Evolutionary conservation across 2,888 invertebrate species (phyloP), one percentile per base, ranked within the genome.

Genomic region (Papilio protenor): DNA sequence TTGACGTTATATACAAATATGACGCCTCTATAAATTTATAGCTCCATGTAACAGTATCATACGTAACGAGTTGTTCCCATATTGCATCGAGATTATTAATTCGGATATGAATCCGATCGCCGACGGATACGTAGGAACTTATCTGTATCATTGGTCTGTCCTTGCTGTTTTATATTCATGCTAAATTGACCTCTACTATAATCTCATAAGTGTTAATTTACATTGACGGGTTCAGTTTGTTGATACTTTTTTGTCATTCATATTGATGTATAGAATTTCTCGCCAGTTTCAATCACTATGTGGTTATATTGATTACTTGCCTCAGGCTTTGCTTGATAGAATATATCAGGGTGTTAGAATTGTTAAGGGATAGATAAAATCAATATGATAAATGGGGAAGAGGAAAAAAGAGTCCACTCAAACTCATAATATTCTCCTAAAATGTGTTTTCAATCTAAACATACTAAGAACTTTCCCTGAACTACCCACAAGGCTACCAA

Each of bases 71-170:
- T 88, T 88, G 87, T 87, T 87, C 89, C 87, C 88, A 91, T 87
- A 89, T 87, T 88, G 86, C 85, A 89, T 88, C 89, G 86, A 91
- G 91, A 92, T 91, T 92, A 92, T 90, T 94, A 92, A 92, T 92
- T 92, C 91, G 93, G 94, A 94, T 94, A 92, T 89, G 89, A 88
- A 91, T 89, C 90, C 89, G 88, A 87, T 89, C 88, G 90, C 90
- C 91, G 88, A 83, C 88, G 90, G 91, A 81, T 82, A 81, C 81
- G 75, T 76, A 73, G 84, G 84, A 84, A 86, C 85, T 88, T 90
- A 91, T 91, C 90, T 86, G 79, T 82, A 85, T 85, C 84, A 64
- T 71, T 71, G 21, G 71, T 21, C 83, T 75, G 83, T 84, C 82
- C 81, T 82, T 80, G 80, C 84, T 83, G 84, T 85, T 85, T 86